Evolutionary conservation across 2,888 invertebrate species (phyloP), one percentile per base, ranked within the genome.

Genomic region (Epinotia demarniana): DNA sequence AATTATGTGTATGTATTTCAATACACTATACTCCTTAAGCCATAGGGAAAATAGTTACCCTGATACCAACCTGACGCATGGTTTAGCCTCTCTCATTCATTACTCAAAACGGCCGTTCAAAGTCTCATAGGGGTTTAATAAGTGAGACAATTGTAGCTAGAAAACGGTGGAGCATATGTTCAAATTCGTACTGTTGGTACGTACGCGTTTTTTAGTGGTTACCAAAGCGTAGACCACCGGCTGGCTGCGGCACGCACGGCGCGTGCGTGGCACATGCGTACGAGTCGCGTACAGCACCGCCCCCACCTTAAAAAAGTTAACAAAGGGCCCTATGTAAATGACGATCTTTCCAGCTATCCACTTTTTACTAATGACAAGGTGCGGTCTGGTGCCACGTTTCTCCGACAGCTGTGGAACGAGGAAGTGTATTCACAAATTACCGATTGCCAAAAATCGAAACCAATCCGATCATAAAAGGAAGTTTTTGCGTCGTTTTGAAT

Each of bases 301-400:
- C 82, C 81, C 82, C 80, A 81, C 81, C 81, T 79, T 84, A 86
- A 87, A 89, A 90, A 88, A 87, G 77, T 64, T 64, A 84, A 90
- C 88, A 91, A 90, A 86, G 82, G 85, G 80, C 81, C 80, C 83
- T 87, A 90, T 87, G 87, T 86, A 90, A 92, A 90, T 89, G 85
- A 79, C 81, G 79, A 86, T 84, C 81, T 85, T 82, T 85, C 79
- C 81, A 82, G 81, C 84, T 84, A 86, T 85, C 83, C 85, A 89
- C 86, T 90, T 92, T 92, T 90, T 89, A 90, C 81, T 89, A 88
- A 91, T 90, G 85, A 89, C 85, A 89, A 88, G 87, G 88, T 89
- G 88, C 86, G 83, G 83, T 84, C 81, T 84, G 85, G 83, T 84
- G 85, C 84, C 82, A 81, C 83, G 89, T 91, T 91, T 91, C 91